These are phyloP conservation scores for Trichogramma evanescens DNA, from an alignment of 2,888 invertebrate species.

Conservation along the genomic window DNA sequence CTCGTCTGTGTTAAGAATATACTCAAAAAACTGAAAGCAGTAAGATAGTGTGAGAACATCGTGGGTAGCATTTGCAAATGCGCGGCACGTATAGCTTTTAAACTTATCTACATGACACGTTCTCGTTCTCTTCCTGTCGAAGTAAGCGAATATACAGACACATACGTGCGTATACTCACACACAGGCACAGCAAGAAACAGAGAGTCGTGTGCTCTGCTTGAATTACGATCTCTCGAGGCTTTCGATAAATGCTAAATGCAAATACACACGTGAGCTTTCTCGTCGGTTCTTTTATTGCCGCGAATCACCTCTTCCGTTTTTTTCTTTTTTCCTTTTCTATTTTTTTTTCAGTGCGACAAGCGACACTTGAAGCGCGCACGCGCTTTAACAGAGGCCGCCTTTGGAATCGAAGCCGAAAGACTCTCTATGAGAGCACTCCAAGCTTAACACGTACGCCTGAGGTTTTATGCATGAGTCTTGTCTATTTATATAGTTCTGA, in stretches of 20 bases:
- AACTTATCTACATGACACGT: constrained; percentile 47
- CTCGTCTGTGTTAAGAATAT: too few species aligned
- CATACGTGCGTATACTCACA: too few species aligned
- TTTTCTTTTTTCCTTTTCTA: constrained; percentile 12
- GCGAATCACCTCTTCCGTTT: constrained; percentile 22
- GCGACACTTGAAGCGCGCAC: constrained; percentile 9
- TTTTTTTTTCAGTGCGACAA: constrained; percentile 10
- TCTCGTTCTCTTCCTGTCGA: constrained; percentile 22
- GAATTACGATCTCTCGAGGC: constrained; percentile 45
- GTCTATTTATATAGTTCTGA: too few species aligned
- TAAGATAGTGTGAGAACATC: too few species aligned
- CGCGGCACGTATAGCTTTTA: constrained; percentile 46
- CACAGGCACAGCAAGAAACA: too few species aligned
- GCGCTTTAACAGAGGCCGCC: neutral
- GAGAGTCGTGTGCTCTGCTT: constrained; percentile 35
- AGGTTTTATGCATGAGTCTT: too few species aligned
- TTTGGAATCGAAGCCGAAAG: constrained; percentile 4
- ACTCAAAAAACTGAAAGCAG: too few species aligned
- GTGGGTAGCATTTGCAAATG: constrained; percentile 37
- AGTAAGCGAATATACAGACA: too few species aligned
- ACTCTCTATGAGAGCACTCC: neutral
- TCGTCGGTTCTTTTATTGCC: constrained; percentile 43
- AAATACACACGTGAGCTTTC: constrained; percentile 45
- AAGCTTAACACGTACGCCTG: too few species aligned
- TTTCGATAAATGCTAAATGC: constrained; percentile 48